These are phyloP conservation scores for Sogatella furcifera DNA, from an alignment of 1,140 invertebrate species.

Conservation along the genomic window DNA sequence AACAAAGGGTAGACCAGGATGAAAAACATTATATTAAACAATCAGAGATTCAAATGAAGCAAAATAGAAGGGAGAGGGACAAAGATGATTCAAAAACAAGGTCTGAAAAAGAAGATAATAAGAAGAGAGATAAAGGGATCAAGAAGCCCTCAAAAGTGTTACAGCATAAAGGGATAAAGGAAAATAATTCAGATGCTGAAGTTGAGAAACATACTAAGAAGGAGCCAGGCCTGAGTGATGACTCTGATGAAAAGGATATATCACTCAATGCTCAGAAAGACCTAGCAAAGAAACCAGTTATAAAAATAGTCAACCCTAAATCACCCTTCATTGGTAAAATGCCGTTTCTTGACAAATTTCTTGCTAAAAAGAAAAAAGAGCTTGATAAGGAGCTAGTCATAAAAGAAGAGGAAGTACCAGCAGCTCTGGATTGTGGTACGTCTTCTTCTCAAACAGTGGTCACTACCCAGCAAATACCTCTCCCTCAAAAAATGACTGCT, in stretches of 20 bases:
- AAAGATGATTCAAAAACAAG: not conserved
- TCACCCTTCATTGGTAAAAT: conserved; percentile 4
- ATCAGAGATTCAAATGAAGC: not conserved
- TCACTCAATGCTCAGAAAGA: not conserved
- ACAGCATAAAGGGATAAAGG: not conserved
- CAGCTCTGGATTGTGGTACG: not conserved
- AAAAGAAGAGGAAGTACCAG: not conserved
- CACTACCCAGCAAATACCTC: too few species aligned
- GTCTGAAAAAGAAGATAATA: not conserved
- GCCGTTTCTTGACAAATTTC: not conserved
- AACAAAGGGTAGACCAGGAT: not conserved
- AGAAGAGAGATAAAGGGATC: too few species aligned
- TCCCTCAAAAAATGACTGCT: not conserved
- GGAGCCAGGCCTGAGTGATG: not conserved
- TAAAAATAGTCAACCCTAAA: not conserved
- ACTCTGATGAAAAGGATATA: not conserved
- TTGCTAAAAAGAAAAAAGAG: not conserved
- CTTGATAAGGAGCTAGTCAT: not conserved
- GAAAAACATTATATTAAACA: not conserved
- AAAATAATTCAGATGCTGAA: too few species aligned
- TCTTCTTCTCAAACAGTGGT: too few species aligned
- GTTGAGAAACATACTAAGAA: not conserved
- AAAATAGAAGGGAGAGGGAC: not conserved
- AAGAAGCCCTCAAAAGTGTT: not conserved
- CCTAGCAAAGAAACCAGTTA: not conserved